A percentile compares a stretch with the other conserved stretches of the same genome.
Evolutionary conservation across 2,888 invertebrate species (phyloP).

Genomic region (Neoitamus cyanurus): DNA sequence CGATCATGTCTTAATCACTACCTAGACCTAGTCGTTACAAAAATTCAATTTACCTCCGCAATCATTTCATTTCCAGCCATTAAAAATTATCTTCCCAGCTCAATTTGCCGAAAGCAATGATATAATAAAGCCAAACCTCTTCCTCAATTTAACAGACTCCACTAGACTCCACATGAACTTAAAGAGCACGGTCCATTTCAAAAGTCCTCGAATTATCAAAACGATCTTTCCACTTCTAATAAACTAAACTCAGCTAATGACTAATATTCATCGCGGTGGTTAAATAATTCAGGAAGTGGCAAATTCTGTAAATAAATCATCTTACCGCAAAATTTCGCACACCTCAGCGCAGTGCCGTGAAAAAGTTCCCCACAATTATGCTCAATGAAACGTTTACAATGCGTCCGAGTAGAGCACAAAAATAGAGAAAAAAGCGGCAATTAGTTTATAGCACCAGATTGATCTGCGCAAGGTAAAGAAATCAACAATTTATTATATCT

Average conservation of each 20-base stretch:
- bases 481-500: constrained; percentile 23
- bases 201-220: constrained; percentile 5
- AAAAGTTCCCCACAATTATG: constrained; percentile 39
- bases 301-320: constrained; percentile 14
- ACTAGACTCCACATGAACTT: background rate
- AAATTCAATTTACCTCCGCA: background rate
- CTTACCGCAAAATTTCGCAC: constrained; percentile 6
- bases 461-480: constrained; percentile 17
- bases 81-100: background rate
- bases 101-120: background rate
- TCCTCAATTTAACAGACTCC: background rate
- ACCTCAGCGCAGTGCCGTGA: background rate
- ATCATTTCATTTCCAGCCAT: background rate
- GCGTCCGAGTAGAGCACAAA: background rate
- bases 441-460: background rate
- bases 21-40: background rate
- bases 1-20: background rate
- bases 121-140: background rate
- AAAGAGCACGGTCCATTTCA: background rate
- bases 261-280: background rate
- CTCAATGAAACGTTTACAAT: constrained; percentile 29
- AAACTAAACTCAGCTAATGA: background rate
- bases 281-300: constrained; percentile 7
- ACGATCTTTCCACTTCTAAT: background rate
- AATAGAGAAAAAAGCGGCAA: background rate